Evolutionary conservation across 2,797 vertebrate species (phyloP).

Genomic region (Halcyon leucocephala): DNA sequence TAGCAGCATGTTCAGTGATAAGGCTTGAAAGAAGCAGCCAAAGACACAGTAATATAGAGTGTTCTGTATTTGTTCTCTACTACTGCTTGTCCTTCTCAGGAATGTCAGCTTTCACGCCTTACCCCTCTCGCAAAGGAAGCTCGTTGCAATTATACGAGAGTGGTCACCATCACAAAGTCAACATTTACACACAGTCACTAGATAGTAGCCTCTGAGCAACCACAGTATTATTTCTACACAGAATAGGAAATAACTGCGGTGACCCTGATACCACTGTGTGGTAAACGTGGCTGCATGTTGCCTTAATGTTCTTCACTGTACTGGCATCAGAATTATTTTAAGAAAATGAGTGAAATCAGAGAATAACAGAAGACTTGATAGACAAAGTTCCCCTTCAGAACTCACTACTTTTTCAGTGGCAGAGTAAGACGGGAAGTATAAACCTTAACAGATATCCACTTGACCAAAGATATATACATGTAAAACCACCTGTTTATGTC

Average conservation of each 20-base stretch:
- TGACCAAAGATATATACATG: not conserved
- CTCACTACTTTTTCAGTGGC: not conserved
- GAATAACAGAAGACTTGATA: not conserved
- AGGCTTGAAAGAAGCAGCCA: not conserved
- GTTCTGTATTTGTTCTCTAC: not conserved
- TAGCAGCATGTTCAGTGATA: not conserved
- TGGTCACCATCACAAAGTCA: not conserved
- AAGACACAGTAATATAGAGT: not conserved
- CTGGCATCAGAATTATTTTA: not conserved
- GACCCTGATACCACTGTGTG: not conserved
- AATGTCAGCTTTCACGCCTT: not conserved
- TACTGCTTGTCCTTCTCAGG: not conserved
- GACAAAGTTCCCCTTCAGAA: not conserved
- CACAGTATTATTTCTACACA: not conserved
- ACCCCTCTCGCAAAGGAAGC: not conserved
- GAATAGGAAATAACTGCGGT: constrained; percentile 34
- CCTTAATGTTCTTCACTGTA: not conserved
- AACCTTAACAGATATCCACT: not conserved
- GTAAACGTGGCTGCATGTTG: not conserved
- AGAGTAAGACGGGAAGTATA: not conserved
- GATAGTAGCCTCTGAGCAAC: not conserved
- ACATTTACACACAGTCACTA: not conserved
- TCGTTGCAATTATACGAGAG: not conserved
- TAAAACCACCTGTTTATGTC: not conserved
- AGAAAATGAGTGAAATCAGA: not conserved